phyloP scores from a whole-genome alignment of 2,113 vertebrate genomes.

The Cyanoderma ruficeps region DNA sequence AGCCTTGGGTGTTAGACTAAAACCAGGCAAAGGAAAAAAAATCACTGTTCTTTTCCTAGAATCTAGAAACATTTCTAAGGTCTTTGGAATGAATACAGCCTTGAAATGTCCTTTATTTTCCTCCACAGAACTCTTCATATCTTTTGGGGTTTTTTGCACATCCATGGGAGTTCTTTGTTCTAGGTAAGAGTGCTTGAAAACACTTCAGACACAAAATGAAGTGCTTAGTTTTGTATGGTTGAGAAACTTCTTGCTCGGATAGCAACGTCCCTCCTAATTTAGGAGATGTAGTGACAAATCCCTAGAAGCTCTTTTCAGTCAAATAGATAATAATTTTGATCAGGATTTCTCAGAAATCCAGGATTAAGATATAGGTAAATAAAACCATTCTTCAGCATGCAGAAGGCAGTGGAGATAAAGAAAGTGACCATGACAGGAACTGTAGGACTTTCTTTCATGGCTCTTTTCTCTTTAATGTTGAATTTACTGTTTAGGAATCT shows the following conservation, averaged over 20 bases:
- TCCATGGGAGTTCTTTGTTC: background rate
- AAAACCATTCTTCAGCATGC: background rate
- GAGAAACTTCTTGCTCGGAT: background rate
- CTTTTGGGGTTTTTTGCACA: background rate
- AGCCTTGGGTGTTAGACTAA: background rate
- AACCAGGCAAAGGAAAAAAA: background rate
- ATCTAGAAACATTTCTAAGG: background rate
- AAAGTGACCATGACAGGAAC: background rate
- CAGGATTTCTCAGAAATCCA: background rate
- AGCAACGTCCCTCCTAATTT: background rate
- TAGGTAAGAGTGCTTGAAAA: background rate
- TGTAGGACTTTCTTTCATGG: background rate
- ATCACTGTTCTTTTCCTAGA: background rate
- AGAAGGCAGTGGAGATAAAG: background rate
- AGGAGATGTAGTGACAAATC: background rate
- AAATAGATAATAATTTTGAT: background rate
- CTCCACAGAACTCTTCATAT: background rate
- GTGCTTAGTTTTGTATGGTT: background rate
- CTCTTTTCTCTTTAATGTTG: background rate
- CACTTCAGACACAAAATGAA: background rate
- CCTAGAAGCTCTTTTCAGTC: background rate
- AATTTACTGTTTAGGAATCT: background rate
- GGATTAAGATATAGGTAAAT: background rate
- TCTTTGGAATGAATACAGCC: background rate
- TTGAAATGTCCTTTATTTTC: background rate